Evolutionary conservation across 1,140 invertebrate genomes (phyloP), one percentile per base, ranked within the genome.

Genomic region (Harpegnathos saltator): DNA sequence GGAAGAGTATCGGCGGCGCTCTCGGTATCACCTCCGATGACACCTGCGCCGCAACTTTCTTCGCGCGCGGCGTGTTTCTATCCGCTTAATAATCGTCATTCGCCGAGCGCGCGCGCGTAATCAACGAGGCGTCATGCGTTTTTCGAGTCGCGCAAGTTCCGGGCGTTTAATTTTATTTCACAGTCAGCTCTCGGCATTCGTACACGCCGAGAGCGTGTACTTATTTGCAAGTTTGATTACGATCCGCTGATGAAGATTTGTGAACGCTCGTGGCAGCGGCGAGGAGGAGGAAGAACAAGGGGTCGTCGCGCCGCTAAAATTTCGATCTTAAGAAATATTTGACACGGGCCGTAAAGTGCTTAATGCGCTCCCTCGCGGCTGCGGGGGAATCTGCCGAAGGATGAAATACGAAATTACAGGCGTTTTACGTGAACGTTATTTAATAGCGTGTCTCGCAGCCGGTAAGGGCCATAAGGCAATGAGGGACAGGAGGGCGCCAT

Each of bases 331-430:
- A 78, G 19, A 68, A 78, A 78, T 78, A 78, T 78, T 78, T 78
- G 74, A 78, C 62, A 56, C 48, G 29, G 29, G 44, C n/a, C 48
- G 44, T 83, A 77, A 83, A 83, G 33, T 50, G 69, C 68, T 83
- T 65, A 83, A 72, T 72, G 52, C 29, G 83, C 63, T 83, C 69
- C 65, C 84, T 83, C 69, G 84, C n/a, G n/a, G n/a, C n/a, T n/a
- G 68, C 73, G 72, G 50, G 19, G 38, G 38, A 69, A 82, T 85
- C 80, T 52, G 80, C n/a, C 58, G 68, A 81, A 77, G 38, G 75
- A 80, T 77, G 61, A 82, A 73, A 77, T 66, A 61, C 33, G 44
- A 68, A 83, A 83, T 86, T 84, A 85, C 71, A 84, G 86, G 72
- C 58, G 54, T 65, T 83, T 73, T 78, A 84, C 17, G 63, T 29